These are phyloP conservation scores for Achlya flavicornis DNA, from an alignment of 2,888 invertebrate species.

Conservation along the genomic window DNA sequence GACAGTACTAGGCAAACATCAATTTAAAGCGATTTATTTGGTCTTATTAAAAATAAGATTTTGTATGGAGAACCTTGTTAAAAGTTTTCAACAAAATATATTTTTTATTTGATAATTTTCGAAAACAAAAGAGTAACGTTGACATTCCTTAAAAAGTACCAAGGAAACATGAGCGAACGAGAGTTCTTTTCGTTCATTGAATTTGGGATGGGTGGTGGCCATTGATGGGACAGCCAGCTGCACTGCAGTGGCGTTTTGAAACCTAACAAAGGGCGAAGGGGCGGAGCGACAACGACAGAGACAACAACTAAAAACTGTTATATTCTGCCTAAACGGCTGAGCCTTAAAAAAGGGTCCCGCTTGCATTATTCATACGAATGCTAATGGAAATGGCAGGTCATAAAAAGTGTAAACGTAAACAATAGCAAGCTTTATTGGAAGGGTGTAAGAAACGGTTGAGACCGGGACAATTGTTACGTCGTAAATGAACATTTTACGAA, in stretches of 20 bases:
- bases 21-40: not conserved
- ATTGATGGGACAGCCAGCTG: conserved; percentile 18
- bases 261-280: conserved; percentile 22
- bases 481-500: conserved; percentile 43
- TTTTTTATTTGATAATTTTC: not conserved
- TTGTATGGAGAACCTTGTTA: too few species aligned
- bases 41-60: too few species aligned
- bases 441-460: conserved; percentile 16
- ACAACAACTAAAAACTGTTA: conserved; percentile 40
- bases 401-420: conserved; percentile 55
- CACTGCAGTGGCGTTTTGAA: conserved; percentile 20
- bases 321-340: conserved; percentile 35
- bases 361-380: conserved; percentile 64
- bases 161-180: conserved; percentile 35
- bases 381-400: conserved; percentile 59
- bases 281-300: conserved; percentile 35
- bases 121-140: conserved; percentile 38
- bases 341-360: conserved; percentile 39
- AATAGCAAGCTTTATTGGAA: conserved; percentile 49
- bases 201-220: not conserved
- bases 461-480: conserved; percentile 21
- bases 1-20: not conserved
- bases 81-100: too few species aligned
- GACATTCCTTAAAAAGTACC: conserved; percentile 41
- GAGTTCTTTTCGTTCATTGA: conserved; percentile 14